These are phyloP conservation scores for Glaucidium brasilianum DNA, from an alignment of 2,113 vertebrate species.

Conservation along the genomic window DNA sequence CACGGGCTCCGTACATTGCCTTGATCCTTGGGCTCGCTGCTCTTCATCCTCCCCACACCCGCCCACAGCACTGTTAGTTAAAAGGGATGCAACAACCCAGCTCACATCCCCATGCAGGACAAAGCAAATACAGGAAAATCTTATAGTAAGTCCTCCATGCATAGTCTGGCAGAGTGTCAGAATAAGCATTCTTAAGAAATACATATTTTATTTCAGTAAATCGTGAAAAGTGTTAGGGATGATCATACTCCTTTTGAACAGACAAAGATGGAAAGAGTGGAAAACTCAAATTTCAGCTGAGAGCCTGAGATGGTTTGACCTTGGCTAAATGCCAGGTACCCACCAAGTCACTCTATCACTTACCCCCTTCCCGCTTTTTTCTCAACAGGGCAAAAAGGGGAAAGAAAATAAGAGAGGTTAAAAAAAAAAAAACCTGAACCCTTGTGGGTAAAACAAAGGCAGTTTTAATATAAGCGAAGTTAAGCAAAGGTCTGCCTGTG, in stretches of 20 bases:
- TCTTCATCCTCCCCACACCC: background rate
- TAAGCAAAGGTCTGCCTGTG: too few species aligned
- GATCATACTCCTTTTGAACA: background rate
- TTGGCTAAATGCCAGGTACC: too few species aligned
- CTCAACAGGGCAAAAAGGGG: too few species aligned
- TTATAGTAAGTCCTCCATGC: background rate
- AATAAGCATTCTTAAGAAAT: background rate
- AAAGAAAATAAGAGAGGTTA: too few species aligned
- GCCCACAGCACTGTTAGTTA: background rate
- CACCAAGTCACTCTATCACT: too few species aligned
- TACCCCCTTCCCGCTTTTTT: too few species aligned
- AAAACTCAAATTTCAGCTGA: background rate
- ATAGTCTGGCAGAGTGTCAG: background rate
- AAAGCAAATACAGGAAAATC: background rate
- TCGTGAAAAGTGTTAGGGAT: background rate
- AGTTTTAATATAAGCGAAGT: too few species aligned
- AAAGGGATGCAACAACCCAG: background rate
- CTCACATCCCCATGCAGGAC: background rate
- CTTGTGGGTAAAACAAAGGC: too few species aligned
- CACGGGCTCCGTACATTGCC: rapidly evolving
- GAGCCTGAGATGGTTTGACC: background rate
- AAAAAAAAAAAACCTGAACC: too few species aligned
- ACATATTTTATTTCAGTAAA: background rate
- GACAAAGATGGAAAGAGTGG: background rate
- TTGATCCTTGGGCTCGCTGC: background rate